Evolutionary conservation across 2,113 vertebrate species (phyloP).

Genomic region (Rhinoptilus africanus): DNA sequence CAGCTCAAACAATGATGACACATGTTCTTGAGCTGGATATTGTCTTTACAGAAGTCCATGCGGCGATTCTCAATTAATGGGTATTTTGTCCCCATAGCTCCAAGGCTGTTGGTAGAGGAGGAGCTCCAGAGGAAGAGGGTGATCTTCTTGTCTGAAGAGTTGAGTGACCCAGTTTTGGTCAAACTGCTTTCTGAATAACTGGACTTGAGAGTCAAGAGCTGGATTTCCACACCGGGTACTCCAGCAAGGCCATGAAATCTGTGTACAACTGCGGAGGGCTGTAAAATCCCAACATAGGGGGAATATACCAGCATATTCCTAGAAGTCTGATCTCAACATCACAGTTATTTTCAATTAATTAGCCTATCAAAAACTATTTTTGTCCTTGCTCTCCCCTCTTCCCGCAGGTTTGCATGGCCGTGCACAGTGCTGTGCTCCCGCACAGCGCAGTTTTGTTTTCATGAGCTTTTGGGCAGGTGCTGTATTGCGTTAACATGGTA

Average conservation of each 20-base stretch:
- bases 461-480: fast-evolving
- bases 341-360: not conserved
- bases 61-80: not conserved
- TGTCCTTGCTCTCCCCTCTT: not conserved
- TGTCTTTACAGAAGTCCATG: not conserved
- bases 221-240: not conserved
- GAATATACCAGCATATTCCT: not conserved
- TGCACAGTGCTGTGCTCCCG: fast-evolving
- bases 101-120: not conserved
- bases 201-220: not conserved
- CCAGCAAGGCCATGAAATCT: not conserved
- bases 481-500: not conserved
- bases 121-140: not conserved
- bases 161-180: not conserved
- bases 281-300: not conserved
- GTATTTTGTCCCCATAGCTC: not conserved
- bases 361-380: not conserved
- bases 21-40: not conserved
- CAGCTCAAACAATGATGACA: not conserved
- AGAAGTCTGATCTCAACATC: not conserved
- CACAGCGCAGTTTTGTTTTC: not conserved
- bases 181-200: not conserved
- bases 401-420: fast-evolving
- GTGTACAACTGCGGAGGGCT: fast-evolving
- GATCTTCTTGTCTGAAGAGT: not conserved